A percentile compares a stretch with the other conserved stretches of the same genome.
Conservation (phyloP, 2,797 vertebrate species). For the Otolemur crassicaudatus region DNA sequence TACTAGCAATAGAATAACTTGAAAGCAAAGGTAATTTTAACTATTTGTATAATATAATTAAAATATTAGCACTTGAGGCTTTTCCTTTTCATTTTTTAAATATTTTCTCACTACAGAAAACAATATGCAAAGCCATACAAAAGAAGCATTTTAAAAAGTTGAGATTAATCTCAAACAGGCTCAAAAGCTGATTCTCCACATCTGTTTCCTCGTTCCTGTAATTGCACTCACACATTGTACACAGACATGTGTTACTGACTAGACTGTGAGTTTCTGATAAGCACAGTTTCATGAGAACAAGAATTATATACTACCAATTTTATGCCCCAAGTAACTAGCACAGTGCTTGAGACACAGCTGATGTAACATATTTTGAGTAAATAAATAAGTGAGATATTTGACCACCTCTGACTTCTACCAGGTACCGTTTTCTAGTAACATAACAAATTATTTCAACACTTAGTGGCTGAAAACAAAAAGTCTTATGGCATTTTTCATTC, state of each 20-base stretch:
- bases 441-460: neutral
- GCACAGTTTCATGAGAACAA: neutral
- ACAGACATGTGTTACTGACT: neutral
- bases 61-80: neutral
- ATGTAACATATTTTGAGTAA: neutral
- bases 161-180: neutral
- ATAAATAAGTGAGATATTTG: neutral
- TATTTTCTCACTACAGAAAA: neutral
- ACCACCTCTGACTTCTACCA: neutral
- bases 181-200: neutral
- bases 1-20: neutral
- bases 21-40: neutral
- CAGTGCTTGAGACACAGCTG: neutral
- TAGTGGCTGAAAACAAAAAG: neutral
- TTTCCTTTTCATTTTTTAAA: neutral
- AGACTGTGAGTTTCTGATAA: neutral
- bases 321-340: neutral
- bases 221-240: neutral
- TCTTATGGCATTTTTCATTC: neutral
- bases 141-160: neutral
- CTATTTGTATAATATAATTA: neutral
- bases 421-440: neutral
- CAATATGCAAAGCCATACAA: neutral
- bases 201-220: neutral
- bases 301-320: neutral